Evolutionary conservation across 2,888 invertebrate species (phyloP).

Genomic region (Nomada hirtipes): DNA sequence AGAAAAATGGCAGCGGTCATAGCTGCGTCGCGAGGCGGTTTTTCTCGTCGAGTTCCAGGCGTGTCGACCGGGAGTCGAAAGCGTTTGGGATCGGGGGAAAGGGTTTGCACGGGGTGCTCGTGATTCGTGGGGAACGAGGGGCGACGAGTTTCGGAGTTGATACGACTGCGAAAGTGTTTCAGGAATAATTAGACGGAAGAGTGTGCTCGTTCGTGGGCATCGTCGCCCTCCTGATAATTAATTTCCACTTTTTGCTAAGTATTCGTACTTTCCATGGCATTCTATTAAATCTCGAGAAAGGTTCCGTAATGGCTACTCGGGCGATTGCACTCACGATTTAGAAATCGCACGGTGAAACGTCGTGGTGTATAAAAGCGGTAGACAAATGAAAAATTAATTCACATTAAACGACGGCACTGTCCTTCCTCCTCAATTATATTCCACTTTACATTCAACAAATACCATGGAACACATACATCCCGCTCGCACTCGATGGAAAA

Average conservation of each 20-base stretch:
- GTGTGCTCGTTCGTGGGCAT: no score
- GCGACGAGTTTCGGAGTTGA: not conserved
- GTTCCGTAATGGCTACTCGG: no score
- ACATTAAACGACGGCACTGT: not conserved
- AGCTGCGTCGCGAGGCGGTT: slow-evolving; percentile 2
- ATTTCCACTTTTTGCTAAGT: no score
- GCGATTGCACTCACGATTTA: not conserved
- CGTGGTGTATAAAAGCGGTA: no score
- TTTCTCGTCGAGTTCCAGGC: slow-evolving; percentile 8
- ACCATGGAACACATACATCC: not conserved
- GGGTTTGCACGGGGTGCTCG: no score
- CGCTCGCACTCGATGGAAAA: not conserved
- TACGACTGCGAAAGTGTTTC: no score
- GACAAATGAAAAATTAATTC: not conserved
- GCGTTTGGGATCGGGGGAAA: not conserved
- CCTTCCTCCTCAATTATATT: not conserved
- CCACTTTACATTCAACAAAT: not conserved
- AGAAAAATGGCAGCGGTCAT: slow-evolving; percentile 35
- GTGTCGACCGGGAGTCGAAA: not conserved
- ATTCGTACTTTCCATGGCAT: no score
- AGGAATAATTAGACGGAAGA: not conserved
- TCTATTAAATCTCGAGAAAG: no score
- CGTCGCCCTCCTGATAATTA: no score
- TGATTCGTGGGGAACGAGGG: not conserved
- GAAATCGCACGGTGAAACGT: not conserved